phyloP scores from a whole-genome alignment of 37 sponge, comb jelly and placozoan genomes.

The Hormiphora californensis region DNA sequence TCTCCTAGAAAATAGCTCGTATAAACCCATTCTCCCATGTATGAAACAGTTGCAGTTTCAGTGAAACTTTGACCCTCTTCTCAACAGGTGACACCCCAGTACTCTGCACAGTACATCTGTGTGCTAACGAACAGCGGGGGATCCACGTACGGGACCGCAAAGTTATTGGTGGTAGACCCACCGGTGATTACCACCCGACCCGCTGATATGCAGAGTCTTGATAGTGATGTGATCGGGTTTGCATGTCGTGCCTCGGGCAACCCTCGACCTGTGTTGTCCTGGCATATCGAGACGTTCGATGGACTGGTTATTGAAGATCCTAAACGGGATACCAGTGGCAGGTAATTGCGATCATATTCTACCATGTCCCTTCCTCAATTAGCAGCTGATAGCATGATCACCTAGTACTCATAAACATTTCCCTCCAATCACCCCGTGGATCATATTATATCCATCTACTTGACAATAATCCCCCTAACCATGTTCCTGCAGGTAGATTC shows the following conservation, averaged over 20 bases:
- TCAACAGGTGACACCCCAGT: not conserved
- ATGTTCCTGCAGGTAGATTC: too few relatives aligned
- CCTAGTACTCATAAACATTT: too few relatives aligned
- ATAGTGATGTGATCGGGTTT: not conserved
- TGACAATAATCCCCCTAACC: too few relatives aligned
- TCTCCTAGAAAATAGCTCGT: not conserved
- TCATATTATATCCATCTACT: too few relatives aligned
- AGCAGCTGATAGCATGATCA: too few relatives aligned
- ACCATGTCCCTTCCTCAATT: too few relatives aligned
- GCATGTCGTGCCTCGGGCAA: conserved; percentile 22
- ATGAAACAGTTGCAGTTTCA: not conserved
- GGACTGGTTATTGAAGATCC: too few relatives aligned
- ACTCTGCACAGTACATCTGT: conserved; percentile 35
- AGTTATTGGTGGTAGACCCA: not conserved
- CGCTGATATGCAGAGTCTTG: not conserved
- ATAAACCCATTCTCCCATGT: not conserved
- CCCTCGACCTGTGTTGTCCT: not conserved
- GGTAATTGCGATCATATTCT: too few relatives aligned
- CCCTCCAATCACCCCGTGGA: too few relatives aligned
- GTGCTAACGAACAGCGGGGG: not conserved
- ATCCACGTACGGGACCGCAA: not conserved
- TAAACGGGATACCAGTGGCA: too few relatives aligned
- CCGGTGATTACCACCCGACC: not conserved
- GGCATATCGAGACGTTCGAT: conserved; percentile 34
- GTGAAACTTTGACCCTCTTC: not conserved